These are phyloP conservation scores for Tenthredo livida DNA, from an alignment of 2,888 invertebrate species.

Conservation along the genomic window DNA sequence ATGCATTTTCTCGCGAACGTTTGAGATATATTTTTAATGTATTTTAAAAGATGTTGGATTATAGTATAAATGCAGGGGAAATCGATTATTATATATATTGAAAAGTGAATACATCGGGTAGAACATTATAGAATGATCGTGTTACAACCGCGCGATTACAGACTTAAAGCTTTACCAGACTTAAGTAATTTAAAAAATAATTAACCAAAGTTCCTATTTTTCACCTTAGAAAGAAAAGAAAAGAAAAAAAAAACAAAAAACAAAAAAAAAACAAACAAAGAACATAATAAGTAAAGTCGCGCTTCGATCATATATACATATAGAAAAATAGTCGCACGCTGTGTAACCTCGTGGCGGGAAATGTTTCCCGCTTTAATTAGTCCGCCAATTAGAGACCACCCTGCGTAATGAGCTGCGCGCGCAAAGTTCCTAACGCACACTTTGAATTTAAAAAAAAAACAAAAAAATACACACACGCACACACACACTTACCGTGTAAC, in stretches of 20 bases:
- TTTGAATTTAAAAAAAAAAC: constrained; percentile 33
- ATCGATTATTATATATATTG: not conserved
- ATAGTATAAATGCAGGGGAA: not conserved
- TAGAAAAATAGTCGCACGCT: constrained; percentile 54
- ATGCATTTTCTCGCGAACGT: constrained; percentile 16
- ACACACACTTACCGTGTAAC: constrained; percentile 30
- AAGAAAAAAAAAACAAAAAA: constrained; percentile 19
- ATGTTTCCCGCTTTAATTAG: constrained; percentile 76
- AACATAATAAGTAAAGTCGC: constrained; percentile 3
- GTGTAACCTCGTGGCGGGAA: constrained; percentile 72
- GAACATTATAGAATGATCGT: not conserved
- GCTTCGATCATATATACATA: constrained; percentile 5
- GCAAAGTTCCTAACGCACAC: constrained; percentile 76
- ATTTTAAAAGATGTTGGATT: not conserved
- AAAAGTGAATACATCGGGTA: not conserved
- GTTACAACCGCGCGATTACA: constrained; percentile 2
- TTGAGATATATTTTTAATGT: not conserved
- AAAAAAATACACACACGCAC: too few species aligned
- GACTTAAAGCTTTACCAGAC: not conserved
- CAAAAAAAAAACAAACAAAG: not conserved
- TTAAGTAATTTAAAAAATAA: constrained; percentile 18
- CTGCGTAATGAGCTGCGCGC: constrained; percentile 77
- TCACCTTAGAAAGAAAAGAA: constrained; percentile 64
- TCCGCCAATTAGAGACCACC: constrained; percentile 76
- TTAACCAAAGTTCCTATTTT: constrained; percentile 78